Conservation (phyloP, 2,888 invertebrate species). For the Scaptomyza flava region DNA sequence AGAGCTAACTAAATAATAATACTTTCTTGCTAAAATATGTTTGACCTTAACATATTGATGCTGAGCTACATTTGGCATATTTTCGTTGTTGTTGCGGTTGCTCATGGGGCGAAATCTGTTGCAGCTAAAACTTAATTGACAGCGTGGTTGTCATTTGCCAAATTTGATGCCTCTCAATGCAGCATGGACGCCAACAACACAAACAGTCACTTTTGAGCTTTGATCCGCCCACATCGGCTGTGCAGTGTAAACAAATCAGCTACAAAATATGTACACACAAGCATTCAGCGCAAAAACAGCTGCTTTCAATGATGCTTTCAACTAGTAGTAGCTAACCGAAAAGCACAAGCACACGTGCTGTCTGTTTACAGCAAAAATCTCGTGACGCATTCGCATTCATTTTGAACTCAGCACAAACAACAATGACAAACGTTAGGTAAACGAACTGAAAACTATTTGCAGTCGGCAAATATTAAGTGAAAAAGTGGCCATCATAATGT, state of each 20-base stretch:
- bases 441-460: constrained; percentile 74
- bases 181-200: constrained; percentile 3
- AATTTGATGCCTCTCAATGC: constrained; percentile 50
- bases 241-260: constrained; percentile 59
- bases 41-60: constrained; percentile 63
- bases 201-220: constrained; percentile 32
- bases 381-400: constrained; percentile 71
- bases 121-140: constrained; percentile 22
- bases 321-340: constrained; percentile 17
- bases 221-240: constrained; percentile 46
- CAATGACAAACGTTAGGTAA: constrained; percentile 63
- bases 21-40: constrained; percentile 60
- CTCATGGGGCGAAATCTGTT: constrained; percentile 24
- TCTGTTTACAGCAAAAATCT: constrained; percentile 54
- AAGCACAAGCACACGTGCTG: constrained; percentile 41
- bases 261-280: constrained; percentile 38
- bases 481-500: constrained; percentile 60
- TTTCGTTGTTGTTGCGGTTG: constrained; percentile 10
- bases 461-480: constrained; percentile 58
- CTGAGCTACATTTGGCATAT: constrained; percentile 41
- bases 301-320: constrained; percentile 18
- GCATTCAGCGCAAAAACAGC: constrained; percentile 23
- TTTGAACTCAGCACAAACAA: constrained; percentile 67
- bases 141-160: constrained; percentile 48
- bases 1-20: constrained; percentile 41